phyloP scores from a whole-genome alignment of 2,888 invertebrate species.

The Drosophila meridionalis region DNA sequence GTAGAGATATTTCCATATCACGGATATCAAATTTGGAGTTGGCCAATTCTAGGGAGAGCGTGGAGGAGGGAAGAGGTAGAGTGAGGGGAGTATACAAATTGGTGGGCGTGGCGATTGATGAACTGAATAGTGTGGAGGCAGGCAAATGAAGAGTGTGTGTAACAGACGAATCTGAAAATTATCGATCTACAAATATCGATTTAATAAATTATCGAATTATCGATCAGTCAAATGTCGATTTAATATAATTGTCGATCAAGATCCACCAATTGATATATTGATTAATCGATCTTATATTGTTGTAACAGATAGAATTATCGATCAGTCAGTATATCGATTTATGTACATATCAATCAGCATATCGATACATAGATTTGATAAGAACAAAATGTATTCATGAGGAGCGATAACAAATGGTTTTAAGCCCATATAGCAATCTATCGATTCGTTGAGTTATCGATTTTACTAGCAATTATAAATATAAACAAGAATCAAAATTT shows the following conservation, averaged over 20 bases:
- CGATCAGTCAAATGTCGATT: background rate
- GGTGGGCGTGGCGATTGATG: constrained; percentile 25
- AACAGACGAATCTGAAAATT: background rate
- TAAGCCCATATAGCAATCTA: background rate
- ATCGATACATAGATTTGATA: background rate
- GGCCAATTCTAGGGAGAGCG: constrained; percentile 29
- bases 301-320: background rate
- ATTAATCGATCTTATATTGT: background rate
- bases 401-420: background rate
- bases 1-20: constrained; percentile 31
- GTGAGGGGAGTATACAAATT: background rate
- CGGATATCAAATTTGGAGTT: constrained; percentile 37
- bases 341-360: background rate
- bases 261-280: background rate
- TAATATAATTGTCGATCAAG: background rate
- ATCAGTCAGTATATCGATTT: background rate
- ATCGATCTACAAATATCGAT: constrained; percentile 2
- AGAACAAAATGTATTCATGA: background rate
- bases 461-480: background rate
- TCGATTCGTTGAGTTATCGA: background rate
- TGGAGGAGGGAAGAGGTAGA: background rate
- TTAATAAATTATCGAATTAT: background rate
- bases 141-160: constrained; percentile 24
- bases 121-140: constrained; percentile 20
- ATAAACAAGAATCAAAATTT: background rate